Evolutionary conservation across 2,113 vertebrate species (phyloP), one percentile per base, ranked within the genome.

Genomic region (Caracal caracal): DNA sequence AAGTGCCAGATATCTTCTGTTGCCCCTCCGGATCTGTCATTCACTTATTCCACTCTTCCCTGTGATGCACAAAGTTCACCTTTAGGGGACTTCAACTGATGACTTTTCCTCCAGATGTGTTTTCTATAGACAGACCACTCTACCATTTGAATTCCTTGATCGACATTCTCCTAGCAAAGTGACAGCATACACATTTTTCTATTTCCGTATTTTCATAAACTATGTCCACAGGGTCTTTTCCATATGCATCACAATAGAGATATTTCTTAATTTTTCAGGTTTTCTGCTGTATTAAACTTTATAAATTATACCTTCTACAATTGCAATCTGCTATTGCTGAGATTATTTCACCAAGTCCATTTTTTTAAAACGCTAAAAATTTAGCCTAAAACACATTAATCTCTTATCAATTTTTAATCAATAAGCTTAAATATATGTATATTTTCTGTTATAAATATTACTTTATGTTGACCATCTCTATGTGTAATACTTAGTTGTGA

Each of bases 161-260:
- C 20, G 53, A 73, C 85, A 71, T 84, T 76, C 51, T 89, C 87
- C 37, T 10, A 94, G 26, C n/a, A 76, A 1, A 68, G 20, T n/a
- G 9, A 94, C 88, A 71, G 7, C 70, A 35, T 13, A 75, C 47
- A 33, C 0, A 66, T n/a, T 90, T 96, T 53, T 66, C 28, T 92
- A 59, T 71, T 96, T 94, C 95, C 76, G 43, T 94, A 66, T 91
- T 80, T 63, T 56, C 17, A 94, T 88, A 90, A 71, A 35, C 73
- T 13, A 80, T 59, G 13, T 6, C 3, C 16, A 61, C 19, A 75
- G 26, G 6, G 10, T 83, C 28, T 89, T 79, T 95, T 63, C 30
- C 28, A 63, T 49, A 26, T n/a, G 51, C 0, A 35, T 33, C 40
- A 87, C 33, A 88, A 83, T 68, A 82, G 91, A 93, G 90, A 78